Base-by-base conservation (phyloP, 2,113 vertebrate genomes). In the Cephalophus harveyi region DNA sequence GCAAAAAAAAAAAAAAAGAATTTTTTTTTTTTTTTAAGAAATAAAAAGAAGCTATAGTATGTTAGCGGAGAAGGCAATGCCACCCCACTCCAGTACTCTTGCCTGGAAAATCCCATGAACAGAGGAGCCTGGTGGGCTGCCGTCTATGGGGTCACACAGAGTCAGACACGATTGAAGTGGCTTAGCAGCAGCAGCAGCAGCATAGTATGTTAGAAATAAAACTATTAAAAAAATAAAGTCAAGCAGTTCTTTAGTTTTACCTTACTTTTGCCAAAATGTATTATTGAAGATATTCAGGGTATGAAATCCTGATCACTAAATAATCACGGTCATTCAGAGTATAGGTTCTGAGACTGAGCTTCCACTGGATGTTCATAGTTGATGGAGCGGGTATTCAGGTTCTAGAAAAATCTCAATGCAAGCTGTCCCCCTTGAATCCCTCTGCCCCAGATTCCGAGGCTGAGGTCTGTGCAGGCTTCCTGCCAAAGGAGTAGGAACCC, bases 221-320 rank as follows among this genome's bases (percentile, higher is more conserved):
- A 43, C 40, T 76, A 43, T 43, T 76, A 7, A 76, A 27, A 76
- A 76, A 43, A 43, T 43, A 76, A 76, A 92, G 33, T 85, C 33
- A 87, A 97, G 62, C 74, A 62, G 54, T 55, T 86, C 17, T 83
- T 95, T 36, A 87, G n/a, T 86, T 90, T 92, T 19, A 91, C 57
- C 91, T 81, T 87, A 48, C 62, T 92, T 89, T 62, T 78, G 76
- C 6, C 25, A 1, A 43, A 94, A 87, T 9, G 7, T 78, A 93
- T 88, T 93, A 67, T 21, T 89, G 86, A 93, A 64, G 71, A 16
- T 64, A 74, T 97, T 85, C 16, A 95, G 86, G 43, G 50, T 89
- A 74, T 94, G 60, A 94, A 94, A 71, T 96, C n/a, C 94, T 59
- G n/a, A 89, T 85, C 30, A 83, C 36, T 52, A 85, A 14, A 79